Evolutionary conservation across 2,888 invertebrate species (phyloP).

Genomic region (Limnephilus marmoratus): DNA sequence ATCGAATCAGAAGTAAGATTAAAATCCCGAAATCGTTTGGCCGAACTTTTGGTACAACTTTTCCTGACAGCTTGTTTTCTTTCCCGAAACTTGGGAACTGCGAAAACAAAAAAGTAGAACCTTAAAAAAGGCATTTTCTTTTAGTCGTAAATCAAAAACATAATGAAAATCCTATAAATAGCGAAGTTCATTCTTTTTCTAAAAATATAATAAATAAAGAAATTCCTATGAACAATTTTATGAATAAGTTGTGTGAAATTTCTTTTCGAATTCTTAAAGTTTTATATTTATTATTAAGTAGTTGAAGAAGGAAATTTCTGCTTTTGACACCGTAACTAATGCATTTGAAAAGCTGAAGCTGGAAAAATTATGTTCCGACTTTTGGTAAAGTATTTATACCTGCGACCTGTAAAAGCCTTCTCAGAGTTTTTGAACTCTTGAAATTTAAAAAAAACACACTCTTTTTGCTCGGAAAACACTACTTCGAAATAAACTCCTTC

Average conservation of each 20-base stretch:
- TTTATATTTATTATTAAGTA: background rate
- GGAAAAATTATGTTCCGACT: background rate
- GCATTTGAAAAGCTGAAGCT: background rate
- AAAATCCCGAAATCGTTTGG: constrained; percentile 42
- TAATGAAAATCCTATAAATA: background rate
- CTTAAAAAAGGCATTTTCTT: background rate
- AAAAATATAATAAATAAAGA: background rate
- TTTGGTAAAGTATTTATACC: background rate
- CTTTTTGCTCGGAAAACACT: background rate
- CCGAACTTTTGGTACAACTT: constrained; percentile 36
- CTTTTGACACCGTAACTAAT: background rate
- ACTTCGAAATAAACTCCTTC: too few relatives aligned
- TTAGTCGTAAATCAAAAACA: background rate
- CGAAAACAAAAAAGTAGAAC: background rate
- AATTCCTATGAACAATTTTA: background rate
- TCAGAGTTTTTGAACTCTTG: background rate
- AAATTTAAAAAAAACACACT: background rate
- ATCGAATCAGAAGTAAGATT: constrained; percentile 54
- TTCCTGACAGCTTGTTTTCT: constrained; percentile 51
- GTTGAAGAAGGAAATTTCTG: background rate
- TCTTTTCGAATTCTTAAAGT: background rate
- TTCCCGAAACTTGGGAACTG: background rate
- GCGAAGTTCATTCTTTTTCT: background rate
- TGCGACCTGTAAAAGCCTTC: background rate
- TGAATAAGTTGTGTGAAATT: background rate